Conservation (phyloP, 2,113 vertebrate genomes). For the Calidris pugnax region DNA sequence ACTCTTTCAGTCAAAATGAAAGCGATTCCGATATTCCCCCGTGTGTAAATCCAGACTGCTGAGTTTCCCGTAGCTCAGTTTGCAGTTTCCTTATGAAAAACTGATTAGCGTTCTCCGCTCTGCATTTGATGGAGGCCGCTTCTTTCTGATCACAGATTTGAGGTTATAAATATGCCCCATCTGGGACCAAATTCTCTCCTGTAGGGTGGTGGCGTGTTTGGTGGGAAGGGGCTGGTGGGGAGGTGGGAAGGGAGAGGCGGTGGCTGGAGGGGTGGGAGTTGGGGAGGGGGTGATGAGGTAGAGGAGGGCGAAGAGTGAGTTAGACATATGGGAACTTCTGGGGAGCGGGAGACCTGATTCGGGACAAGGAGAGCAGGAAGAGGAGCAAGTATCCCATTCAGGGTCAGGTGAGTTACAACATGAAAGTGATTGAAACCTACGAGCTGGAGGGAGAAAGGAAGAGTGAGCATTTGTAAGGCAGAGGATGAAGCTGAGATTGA, state of each 20-base stretch:
- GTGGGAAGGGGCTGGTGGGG: not conserved
- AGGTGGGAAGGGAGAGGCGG: no score
- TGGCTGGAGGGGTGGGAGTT: not conserved
- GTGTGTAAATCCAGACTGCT: constrained; percentile 64
- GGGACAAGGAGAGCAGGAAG: accelerated
- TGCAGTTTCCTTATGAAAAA: constrained; percentile 32
- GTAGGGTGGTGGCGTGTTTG: accelerated
- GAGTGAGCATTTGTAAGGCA: accelerated
- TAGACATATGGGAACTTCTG: not conserved
- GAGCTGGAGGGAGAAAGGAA: not conserved
- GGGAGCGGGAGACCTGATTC: not conserved
- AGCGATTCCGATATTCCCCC: constrained; percentile 27
- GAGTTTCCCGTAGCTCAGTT: constrained; percentile 27
- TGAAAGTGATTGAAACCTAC: not conserved
- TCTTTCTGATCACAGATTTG: accelerated
- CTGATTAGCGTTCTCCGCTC: not conserved
- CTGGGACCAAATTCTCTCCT: not conserved
- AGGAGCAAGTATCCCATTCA: not conserved
- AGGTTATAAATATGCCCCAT: not conserved
- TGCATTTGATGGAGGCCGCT: not conserved
- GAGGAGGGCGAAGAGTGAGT: not conserved
- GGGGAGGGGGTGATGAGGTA: not conserved
- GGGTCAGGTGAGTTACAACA: not conserved
- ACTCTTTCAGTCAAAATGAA: constrained; percentile 61
- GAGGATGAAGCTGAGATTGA: accelerated